Base-by-base conservation (phyloP, 2,797 vertebrate species). In the Simalia tracyae region DNA sequence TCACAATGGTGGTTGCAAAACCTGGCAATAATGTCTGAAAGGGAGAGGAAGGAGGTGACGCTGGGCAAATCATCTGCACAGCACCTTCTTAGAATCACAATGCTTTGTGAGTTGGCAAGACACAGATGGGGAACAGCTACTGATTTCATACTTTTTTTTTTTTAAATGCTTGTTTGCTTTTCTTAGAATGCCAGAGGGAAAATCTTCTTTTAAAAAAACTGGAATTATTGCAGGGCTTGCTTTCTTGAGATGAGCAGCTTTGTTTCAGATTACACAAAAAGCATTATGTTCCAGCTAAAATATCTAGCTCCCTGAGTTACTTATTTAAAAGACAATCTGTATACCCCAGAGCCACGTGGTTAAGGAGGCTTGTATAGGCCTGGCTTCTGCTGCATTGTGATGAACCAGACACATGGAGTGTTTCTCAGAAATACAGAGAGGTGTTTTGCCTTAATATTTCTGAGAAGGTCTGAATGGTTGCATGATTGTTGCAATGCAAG, bases 221-320 rank as follows among this genome's bases (percentile, higher is more conserved):
- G 22, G 88, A 31, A 91, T 56, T 6, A 89, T 61, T 94, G 93
- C 68, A 92, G 93, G 94, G 93, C 17, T 0, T 92, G 92, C 14
- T 0, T 92, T 93, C 91, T 90, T 86, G 89, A 93, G 10, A 86
- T 0, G 0, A 88, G 93, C 94, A 94, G 72, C 92, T 81, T 76
- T 61, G n/a, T 86, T 92, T 63, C 88, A 54, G 28, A 42, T 36
- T 31, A 11, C 22, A 86, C 9, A 68, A 76, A 4, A 46, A 59
- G 22, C 14, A 8, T 31, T 17, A 26, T 31, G 12, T 10, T 81
- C 28, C 56, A 72, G 28, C n/a, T n/a, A 0, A 17, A 5, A 61
- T 56, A 17, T 2, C 61, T 36, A 12, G 19, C 60, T 6, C 85
- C 0, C 8, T 0, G 0, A 90, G 36, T 0, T 1, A 84, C 31